Percentiles rank a stretch among this genome's conserved stretches.
phyloP scores from a whole-genome alignment of 2,797 vertebrate species.

The Scolopax bukidnonensis region DNA sequence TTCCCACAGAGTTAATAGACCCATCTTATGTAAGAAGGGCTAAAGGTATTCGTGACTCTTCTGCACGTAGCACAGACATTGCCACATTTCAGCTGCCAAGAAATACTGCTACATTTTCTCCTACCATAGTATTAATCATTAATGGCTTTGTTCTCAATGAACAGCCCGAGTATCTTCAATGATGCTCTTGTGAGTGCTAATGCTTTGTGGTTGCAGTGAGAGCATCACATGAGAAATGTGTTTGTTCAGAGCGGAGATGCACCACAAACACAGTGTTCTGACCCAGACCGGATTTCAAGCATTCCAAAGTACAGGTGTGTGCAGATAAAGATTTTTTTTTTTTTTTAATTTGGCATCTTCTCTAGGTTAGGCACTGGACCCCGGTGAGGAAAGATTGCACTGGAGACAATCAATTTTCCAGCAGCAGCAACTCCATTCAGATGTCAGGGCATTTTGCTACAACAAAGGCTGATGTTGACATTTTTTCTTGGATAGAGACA shows the following conservation, averaged over 20 bases:
- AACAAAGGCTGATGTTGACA: conserved; percentile 64
- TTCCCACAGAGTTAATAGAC: conserved; percentile 31
- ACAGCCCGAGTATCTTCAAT: conserved; percentile 57
- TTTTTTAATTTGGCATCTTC: neutral
- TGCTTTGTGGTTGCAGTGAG: conserved; percentile 56
- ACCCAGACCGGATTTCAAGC: neutral
- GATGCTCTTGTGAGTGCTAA: conserved; percentile 64
- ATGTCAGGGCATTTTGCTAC: conserved; percentile 29
- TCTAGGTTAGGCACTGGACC: neutral
- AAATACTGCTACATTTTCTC: conserved; percentile 60
- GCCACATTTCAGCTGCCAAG: conserved; percentile 56
- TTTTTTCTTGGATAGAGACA: conserved; percentile 55
- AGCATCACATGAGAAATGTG: conserved; percentile 47
- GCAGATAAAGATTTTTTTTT: neutral
- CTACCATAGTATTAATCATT: conserved; percentile 57
- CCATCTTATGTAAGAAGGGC: neutral
- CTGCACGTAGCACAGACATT: neutral
- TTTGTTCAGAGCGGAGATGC: conserved; percentile 34
- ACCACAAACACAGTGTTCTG: neutral
- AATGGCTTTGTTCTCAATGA: conserved; percentile 72
- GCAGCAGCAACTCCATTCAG: conserved; percentile 10
- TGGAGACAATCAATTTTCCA: neutral
- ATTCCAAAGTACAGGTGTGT: neutral
- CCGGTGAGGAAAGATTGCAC: neutral
- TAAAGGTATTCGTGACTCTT: conserved; percentile 27